These are phyloP conservation scores for Mormyrus proboscirostris DNA, from an alignment of 2,797 vertebrate genomes.

Conservation along the genomic window DNA sequence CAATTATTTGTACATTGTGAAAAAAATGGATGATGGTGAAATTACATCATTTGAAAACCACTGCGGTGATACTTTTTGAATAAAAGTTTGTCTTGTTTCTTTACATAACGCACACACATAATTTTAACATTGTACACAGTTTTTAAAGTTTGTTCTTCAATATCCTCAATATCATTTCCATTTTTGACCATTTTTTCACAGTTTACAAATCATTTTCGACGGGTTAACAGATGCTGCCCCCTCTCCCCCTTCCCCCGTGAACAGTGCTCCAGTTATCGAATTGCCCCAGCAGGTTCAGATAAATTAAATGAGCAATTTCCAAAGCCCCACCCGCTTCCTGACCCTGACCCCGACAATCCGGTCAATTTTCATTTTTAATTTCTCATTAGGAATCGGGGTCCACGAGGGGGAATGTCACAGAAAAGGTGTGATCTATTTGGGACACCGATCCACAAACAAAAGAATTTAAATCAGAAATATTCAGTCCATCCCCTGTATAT, in stretches of 20 bases:
- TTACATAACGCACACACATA: background rate
- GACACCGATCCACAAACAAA: background rate
- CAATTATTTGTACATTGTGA: background rate
- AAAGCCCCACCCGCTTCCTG: background rate
- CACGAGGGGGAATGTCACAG: background rate
- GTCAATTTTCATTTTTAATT: slow-evolving; percentile 3
- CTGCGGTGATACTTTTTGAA: background rate
- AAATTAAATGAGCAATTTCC: slow-evolving; percentile 1
- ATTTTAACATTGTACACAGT: background rate
- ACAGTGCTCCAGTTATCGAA: background rate
- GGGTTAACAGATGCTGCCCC: background rate
- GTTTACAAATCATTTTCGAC: background rate
- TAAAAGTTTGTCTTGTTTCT: background rate
- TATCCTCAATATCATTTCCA: background rate
- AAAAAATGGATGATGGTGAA: background rate
- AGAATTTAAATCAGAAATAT: background rate
- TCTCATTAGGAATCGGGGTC: background rate
- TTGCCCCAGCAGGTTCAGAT: background rate
- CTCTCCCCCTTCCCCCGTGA: background rate
- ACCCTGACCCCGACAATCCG: background rate
- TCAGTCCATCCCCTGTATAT: background rate
- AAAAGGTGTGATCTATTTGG: background rate
- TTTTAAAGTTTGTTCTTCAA: background rate
- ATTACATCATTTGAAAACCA: background rate
- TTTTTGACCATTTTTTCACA: background rate